A percentile compares a stretch with the other conserved stretches of the same genome.
Conservation (phyloP, 2,113 vertebrate genomes). For the Zingel zingel region DNA sequence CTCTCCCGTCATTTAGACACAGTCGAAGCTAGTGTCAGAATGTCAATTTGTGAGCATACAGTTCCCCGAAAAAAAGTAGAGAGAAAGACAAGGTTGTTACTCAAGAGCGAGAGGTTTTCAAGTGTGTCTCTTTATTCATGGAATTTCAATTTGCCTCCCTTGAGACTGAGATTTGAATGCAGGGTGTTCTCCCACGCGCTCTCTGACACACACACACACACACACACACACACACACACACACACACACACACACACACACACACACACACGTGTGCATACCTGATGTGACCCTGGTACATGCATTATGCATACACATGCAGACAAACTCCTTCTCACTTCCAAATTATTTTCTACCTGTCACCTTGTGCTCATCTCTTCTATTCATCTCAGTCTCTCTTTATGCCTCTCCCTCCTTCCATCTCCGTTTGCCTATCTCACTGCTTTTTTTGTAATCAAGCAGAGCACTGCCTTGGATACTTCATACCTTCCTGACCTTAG, state of each 20-base stretch:
- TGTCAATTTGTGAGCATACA: conserved; percentile 40
- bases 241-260: conserved; percentile 17
- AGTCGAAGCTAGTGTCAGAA: conserved; percentile 38
- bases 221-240: neutral
- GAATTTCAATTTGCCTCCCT: conserved; percentile 49
- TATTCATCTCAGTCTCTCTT: conserved; percentile 21
- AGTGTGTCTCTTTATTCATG: conserved; percentile 46
- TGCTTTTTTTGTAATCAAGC: conserved; percentile 53
- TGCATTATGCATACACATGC: conserved; percentile 56
- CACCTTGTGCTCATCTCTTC: conserved; percentile 31
- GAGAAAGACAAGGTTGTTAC: conserved; percentile 50
- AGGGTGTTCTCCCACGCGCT: neutral
- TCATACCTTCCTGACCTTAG: conserved; percentile 53
- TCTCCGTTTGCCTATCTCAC: conserved; percentile 26
- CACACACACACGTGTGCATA: conserved; percentile 14
- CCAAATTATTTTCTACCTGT: conserved; percentile 30
- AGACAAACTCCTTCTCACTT: conserved; percentile 22
- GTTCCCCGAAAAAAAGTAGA: neutral
- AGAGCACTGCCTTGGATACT: conserved; percentile 29
- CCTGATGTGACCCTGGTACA: conserved; percentile 32
- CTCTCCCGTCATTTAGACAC: neutral
- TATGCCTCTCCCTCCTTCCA: neutral
- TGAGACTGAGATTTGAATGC: conserved; percentile 28
- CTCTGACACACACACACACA: conserved; percentile 2
- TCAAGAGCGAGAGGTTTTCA: conserved; percentile 38